Percentiles rank a stretch among this genome's conserved stretches.
These are phyloP conservation scores for Tetramorium alpestre DNA, from an alignment of 1,140 invertebrate species.

Conservation along the genomic window DNA sequence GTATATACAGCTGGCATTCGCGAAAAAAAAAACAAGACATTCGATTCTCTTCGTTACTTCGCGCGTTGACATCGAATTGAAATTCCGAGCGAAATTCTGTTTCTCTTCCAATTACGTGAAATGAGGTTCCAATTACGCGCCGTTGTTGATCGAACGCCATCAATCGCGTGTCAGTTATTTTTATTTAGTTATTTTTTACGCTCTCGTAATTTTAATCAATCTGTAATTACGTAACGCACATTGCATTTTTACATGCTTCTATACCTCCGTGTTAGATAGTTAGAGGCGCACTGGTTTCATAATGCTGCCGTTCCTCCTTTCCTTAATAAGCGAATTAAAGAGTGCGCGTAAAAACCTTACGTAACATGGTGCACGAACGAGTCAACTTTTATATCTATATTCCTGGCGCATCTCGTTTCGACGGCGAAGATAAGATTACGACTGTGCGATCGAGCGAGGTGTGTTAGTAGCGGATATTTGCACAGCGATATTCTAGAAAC, in stretches of 20 bases:
- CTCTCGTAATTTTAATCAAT: slow-evolving; percentile 24
- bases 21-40: background rate
- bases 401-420: background rate
- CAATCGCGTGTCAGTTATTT: background rate
- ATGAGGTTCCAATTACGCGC: background rate
- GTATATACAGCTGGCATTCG: slow-evolving; percentile 70
- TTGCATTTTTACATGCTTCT: background rate
- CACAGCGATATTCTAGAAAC: slow-evolving; percentile 1
- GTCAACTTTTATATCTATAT: background rate
- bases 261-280: background rate
- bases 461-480: slow-evolving; percentile 10
- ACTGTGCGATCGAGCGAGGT: background rate
- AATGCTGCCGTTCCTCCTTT: background rate
- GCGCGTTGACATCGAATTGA: background rate
- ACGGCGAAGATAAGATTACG: slow-evolving; percentile 34
- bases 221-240: slow-evolving; percentile 9
- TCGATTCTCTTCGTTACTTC: slow-evolving; percentile 1
- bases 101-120: slow-evolving; percentile 10
- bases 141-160: background rate
- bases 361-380: background rate
- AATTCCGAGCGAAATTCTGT: background rate
- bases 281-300: background rate
- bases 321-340: slow-evolving; percentile 43
- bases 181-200: background rate
- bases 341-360: background rate